Base-by-base conservation (phyloP, 2,888 invertebrate species). In the Drosophila formosana region DNA sequence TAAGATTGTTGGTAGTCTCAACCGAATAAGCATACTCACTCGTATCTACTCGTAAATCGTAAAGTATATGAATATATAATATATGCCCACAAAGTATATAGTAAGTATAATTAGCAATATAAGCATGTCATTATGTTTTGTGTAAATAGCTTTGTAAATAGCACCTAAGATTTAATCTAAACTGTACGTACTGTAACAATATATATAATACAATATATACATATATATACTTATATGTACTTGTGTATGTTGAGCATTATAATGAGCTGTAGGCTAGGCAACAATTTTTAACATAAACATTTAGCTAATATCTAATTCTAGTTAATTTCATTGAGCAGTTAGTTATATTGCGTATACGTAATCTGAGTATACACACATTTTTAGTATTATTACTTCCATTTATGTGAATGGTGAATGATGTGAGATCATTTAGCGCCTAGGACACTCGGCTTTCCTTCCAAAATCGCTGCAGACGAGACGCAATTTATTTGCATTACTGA, bases 241-340 rank as follows among this genome's bases (percentile, higher is more conserved):
- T 62, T 5, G 56, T 51, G 45, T 71, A 41, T 50, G 60, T 62
- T 71, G 50, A 62, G 55, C 45, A 57, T 45, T 50, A 49, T 57
- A 37, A 46, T 50, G 52, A 75, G 76, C 76, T 71, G 85, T 81
- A 81, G 81, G 81, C 55, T 81, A 81, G 81, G 66, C 68, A 68
- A 66, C 30, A 79, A 82, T 79, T 81, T 85, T 81, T 32, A 84
- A 75, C 69, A 78, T 81, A 30, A 84, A 72, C 69, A 78, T 50
- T 82, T 76, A 79, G 73, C 65, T 73, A 76, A 75, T 51, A 47
- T 65, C 51, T 41, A 66, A 72, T 45, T 66, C 34, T 66, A 66
- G 66, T 66, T 70, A 58, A 75, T 65, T 68, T 41, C 28, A 34
- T 37, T 23, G 28, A 23, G 53, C 45, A 37, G 58, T 39, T 34